Evolutionary conservation across 2,888 invertebrate genomes (phyloP).

Genomic region (Cheilosia urbana): DNA sequence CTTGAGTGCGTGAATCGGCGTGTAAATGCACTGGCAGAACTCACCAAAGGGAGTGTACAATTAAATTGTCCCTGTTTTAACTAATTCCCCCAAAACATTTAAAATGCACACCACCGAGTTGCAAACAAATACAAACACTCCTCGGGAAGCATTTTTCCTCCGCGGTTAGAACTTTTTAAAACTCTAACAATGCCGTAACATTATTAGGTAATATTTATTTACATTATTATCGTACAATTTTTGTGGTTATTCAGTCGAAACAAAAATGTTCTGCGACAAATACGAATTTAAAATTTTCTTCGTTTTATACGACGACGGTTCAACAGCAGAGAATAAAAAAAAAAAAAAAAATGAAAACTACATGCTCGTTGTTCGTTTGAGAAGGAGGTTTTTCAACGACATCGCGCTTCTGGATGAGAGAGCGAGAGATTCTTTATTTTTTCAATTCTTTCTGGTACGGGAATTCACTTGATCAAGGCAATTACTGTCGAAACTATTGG

Average conservation of each 20-base stretch:
- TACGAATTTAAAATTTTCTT: conserved; percentile 15
- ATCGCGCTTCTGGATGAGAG: conserved; percentile 27
- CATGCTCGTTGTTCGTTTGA: conserved; percentile 1
- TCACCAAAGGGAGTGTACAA: conserved; percentile 40
- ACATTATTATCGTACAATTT: conserved; percentile 37
- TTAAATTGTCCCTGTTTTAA: neutral
- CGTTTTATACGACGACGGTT: conserved; percentile 1
- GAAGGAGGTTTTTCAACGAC: conserved; percentile 23
- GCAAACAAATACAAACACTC: neutral
- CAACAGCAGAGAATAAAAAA: conserved; percentile 18
- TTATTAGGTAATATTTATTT: conserved; percentile 64
- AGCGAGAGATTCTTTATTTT: neutral
- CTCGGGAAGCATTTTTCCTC: neutral
- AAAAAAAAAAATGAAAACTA: conserved; percentile 5
- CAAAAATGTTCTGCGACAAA: conserved; percentile 23
- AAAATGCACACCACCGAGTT: neutral
- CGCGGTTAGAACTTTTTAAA: neutral
- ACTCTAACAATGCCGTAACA: conserved; percentile 36
- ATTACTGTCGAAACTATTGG: conserved; percentile 10
- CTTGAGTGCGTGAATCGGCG: conserved; percentile 58
- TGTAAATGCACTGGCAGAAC: conserved; percentile 57
- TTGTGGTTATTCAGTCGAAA: conserved; percentile 16
- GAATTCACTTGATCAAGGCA: conserved; percentile 29
- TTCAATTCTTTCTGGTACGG: neutral
- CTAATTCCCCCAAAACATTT: neutral